Conservation (phyloP, 2,113 vertebrate genomes). For the Columba janthina region DNA sequence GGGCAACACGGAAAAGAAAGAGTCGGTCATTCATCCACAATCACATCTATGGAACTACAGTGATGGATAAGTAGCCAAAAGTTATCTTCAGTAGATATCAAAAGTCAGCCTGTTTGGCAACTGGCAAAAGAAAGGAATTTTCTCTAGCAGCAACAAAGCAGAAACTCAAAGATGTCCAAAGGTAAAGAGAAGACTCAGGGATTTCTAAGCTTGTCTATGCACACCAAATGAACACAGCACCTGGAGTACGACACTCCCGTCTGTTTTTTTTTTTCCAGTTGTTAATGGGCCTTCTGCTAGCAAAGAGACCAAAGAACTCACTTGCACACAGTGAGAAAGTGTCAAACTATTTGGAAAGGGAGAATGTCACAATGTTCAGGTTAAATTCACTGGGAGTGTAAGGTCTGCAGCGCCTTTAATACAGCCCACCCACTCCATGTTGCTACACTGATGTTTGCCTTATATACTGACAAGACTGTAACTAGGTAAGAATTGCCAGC, state of each 20-base stretch:
- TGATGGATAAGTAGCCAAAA: background rate
- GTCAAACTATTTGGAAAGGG: background rate
- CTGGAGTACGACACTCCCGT: background rate
- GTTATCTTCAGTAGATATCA: background rate
- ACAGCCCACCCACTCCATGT: rapidly evolving
- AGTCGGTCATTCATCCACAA: background rate
- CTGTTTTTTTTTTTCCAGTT: background rate
- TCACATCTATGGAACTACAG: rapidly evolving
- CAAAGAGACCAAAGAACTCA: background rate
- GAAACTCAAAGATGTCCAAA: background rate
- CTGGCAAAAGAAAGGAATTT: background rate
- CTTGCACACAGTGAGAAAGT: background rate
- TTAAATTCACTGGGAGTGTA: background rate
- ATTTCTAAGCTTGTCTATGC: background rate
- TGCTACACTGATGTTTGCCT: background rate
- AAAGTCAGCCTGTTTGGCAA: background rate
- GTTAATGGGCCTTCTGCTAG: background rate
- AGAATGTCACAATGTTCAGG: background rate
- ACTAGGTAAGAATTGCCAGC: background rate
- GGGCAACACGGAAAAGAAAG: background rate
- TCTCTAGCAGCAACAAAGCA: background rate
- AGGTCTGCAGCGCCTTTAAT: background rate
- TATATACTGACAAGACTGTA: background rate
- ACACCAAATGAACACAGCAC: background rate
- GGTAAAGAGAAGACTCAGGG: background rate